phyloP scores from a whole-genome alignment of 1,140 invertebrate genomes.

The Zaprionus ornatus region DNA sequence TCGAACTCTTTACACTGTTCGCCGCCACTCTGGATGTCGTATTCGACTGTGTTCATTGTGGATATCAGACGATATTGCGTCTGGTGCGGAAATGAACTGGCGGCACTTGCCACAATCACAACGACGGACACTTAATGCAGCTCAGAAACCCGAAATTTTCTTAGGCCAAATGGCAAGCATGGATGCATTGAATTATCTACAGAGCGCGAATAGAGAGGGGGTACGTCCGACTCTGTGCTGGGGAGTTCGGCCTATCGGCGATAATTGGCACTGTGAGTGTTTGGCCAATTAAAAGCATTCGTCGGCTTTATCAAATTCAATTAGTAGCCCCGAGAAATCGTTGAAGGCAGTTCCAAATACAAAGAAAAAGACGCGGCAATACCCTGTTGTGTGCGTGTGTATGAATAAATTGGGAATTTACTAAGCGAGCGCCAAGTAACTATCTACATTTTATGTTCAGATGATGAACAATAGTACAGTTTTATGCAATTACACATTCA shows the following conservation, averaged over 20 bases:
- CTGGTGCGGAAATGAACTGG: slow-evolving; percentile 38
- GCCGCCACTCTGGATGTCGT: too few relatives aligned
- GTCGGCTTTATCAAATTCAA: slow-evolving; percentile 71
- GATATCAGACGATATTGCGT: slow-evolving; percentile 1
- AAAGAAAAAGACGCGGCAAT: neutral
- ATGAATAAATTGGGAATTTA: neutral
- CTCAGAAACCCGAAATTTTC: slow-evolving; percentile 24
- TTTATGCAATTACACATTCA: too few relatives aligned
- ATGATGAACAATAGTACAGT: neutral
- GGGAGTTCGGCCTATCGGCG: slow-evolving; percentile 27
- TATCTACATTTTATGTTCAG: neutral
- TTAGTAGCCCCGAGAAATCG: slow-evolving; percentile 47
- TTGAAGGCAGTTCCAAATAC: slow-evolving; percentile 11
- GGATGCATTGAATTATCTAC: slow-evolving; percentile 33
- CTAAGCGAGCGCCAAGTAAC: neutral
- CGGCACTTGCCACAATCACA: slow-evolving; percentile 40
- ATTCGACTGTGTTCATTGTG: slow-evolving; percentile 16
- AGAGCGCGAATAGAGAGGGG: neutral
- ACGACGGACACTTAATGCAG: slow-evolving; percentile 36
- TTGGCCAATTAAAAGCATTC: slow-evolving; percentile 66
- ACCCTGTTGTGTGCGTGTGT: neutral
- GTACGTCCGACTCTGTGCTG: neutral
- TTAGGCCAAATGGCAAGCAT: slow-evolving; percentile 28
- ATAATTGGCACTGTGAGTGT: slow-evolving; percentile 61
- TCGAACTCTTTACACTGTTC: neutral